A percentile compares a stretch with the other conserved stretches of the same genome.
phyloP scores from a whole-genome alignment of 2,797 vertebrate genomes.

The Dendrocincla fuliginosa region DNA sequence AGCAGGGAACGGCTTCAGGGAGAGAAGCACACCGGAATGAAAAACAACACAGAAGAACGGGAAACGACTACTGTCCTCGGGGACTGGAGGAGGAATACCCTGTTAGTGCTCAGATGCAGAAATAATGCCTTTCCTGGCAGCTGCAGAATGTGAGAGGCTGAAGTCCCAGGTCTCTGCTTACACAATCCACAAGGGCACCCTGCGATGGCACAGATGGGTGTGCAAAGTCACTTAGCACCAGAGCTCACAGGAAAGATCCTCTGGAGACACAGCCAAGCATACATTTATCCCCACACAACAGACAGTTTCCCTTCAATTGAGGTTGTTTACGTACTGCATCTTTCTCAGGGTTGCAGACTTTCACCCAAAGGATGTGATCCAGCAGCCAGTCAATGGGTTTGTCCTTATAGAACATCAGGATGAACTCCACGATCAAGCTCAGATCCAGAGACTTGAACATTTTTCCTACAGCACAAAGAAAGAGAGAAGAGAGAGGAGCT shows the following conservation, averaged over 20 bases:
- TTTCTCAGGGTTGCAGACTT: constrained; percentile 98
- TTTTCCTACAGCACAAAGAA: constrained; percentile 82
- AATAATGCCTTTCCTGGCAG: constrained; percentile 28
- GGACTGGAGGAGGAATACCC: constrained; percentile 1
- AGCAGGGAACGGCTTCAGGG: background rate
- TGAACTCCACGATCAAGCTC: constrained; percentile 96
- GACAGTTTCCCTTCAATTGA: background rate
- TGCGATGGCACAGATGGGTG: accelerated
- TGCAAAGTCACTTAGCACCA: background rate
- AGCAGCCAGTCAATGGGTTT: constrained; percentile 99
- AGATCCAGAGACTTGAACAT: constrained; percentile 98
- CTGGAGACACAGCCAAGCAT: background rate
- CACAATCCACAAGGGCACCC: background rate
- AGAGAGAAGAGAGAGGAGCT: background rate
- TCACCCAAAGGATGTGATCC: constrained; percentile 99
- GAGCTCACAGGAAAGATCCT: background rate
- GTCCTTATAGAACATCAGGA: constrained; percentile 99
- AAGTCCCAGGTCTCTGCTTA: background rate
- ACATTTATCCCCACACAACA: background rate
- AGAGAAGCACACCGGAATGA: background rate
- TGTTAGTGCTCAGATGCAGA: constrained; percentile 17
- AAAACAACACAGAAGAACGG: background rate
- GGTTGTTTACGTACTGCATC: constrained; percentile 85
- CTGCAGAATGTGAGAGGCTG: background rate
- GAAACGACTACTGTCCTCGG: background rate